Percentiles rank a stretch among this genome's conserved stretches.
phyloP scores from a whole-genome alignment of 2,797 vertebrate species.

The Sandelia bainsii region DNA sequence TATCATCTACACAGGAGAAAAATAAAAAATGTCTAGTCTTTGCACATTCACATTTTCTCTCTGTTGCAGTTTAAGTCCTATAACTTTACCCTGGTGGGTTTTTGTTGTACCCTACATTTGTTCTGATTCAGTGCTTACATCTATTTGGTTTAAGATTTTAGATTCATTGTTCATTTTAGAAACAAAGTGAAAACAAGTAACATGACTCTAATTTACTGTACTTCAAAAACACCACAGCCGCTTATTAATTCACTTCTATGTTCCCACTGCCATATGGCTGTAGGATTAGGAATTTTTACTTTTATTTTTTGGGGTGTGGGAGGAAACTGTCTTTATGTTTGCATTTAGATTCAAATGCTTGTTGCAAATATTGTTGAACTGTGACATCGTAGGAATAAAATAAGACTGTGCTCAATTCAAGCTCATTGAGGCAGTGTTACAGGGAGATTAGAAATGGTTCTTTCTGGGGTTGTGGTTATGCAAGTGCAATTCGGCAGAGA shows the following conservation, averaged over 20 bases:
- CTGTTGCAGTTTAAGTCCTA: not conserved
- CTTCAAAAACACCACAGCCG: not conserved
- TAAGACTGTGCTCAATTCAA: slow-evolving; percentile 22
- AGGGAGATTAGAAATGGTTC: slow-evolving; percentile 9
- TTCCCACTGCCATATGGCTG: not conserved
- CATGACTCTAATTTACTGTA: not conserved
- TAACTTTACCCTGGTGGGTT: not conserved
- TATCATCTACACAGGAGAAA: not conserved
- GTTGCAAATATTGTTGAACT: slow-evolving; percentile 14
- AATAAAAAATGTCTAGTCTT: not conserved
- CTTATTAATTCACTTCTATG: not conserved
- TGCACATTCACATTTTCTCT: not conserved
- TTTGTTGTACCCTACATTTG: not conserved
- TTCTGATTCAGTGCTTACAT: not conserved
- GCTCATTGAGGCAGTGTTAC: not conserved
- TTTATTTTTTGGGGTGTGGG: not conserved
- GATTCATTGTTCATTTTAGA: not conserved
- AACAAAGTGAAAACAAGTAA: not conserved
- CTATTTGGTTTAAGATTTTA: not conserved
- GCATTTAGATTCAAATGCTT: slow-evolving; percentile 12
- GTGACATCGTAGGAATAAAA: slow-evolving; percentile 24
- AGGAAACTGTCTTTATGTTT: slow-evolving; percentile 8
- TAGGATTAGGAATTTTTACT: not conserved
- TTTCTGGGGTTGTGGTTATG: not conserved
- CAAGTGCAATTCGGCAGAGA: slow-evolving; percentile 9